A percentile compares a stretch with the other conserved stretches of the same genome.
phyloP scores from a whole-genome alignment of 30 jellyfish, hydroid and myxozoan species.

The Aurelia sp. region DNA sequence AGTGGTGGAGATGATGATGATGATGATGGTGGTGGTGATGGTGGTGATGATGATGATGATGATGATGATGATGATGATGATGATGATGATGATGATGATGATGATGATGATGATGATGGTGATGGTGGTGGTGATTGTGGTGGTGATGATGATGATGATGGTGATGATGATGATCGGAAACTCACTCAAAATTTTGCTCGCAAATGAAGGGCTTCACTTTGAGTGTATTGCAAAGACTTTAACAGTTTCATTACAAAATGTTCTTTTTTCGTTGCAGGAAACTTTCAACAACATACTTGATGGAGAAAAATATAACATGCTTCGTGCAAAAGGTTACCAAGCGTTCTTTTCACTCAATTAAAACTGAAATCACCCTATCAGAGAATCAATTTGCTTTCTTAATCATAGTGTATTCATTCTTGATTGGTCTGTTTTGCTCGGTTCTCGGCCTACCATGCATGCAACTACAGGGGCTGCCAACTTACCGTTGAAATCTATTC shows the following conservation, averaged over 20 bases:
- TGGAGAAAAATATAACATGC: slow-evolving; percentile 47
- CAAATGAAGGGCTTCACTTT: no score
- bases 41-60: slow-evolving; percentile 61
- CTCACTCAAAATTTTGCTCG: no score
- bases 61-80: slow-evolving; percentile 64
- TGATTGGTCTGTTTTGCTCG: no score
- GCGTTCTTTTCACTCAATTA: no score
- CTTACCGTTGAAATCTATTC: no score
- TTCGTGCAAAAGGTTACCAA: slow-evolving; percentile 78
- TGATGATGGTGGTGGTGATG: slow-evolving; percentile 62
- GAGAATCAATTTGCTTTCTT: no score
- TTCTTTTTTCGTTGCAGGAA: slow-evolving; percentile 46
- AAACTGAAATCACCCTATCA: no score
- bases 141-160: no score
- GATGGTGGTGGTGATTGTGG: neutral
- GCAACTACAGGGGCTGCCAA: no score
- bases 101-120: slow-evolving; percentile 57
- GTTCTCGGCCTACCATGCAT: no score
- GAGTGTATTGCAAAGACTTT: neutral
- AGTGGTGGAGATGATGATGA: slow-evolving; percentile 55
- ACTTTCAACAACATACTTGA: slow-evolving; percentile 45
- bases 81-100: slow-evolving; percentile 53
- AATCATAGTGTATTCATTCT: no score
- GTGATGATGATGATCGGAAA: no score
- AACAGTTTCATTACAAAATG: neutral